Evolutionary conservation across 2,888 invertebrate species (phyloP).

Genomic region (Cephus spinipes): DNA sequence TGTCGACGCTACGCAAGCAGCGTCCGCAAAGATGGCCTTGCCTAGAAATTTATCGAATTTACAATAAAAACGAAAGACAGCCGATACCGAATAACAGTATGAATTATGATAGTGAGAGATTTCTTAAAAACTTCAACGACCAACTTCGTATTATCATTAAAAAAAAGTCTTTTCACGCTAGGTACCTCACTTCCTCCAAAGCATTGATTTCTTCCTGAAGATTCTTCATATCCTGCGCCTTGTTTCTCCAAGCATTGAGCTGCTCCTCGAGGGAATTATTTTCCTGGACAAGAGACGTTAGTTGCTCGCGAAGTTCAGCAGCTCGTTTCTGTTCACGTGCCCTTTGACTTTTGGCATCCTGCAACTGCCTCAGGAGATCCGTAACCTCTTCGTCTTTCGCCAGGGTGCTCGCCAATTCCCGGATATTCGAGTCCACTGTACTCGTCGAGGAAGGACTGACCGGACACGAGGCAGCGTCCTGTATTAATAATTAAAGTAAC

Average conservation of each 20-base stretch:
- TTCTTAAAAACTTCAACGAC: neutral
- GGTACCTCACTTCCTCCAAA: slow-evolving; percentile 86
- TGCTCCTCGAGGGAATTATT: slow-evolving; percentile 79
- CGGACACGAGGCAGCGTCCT: slow-evolving; percentile 33
- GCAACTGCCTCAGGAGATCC: slow-evolving; percentile 76
- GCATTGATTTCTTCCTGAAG: slow-evolving; percentile 87
- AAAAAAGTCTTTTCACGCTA: neutral
- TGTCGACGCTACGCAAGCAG: slow-evolving; percentile 78
- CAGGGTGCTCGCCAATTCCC: slow-evolving; percentile 33
- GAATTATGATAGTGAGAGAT: neutral
- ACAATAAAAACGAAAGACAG: neutral
- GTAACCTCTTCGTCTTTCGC: slow-evolving; percentile 64
- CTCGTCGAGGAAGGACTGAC: slow-evolving; percentile 3
- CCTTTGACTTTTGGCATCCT: slow-evolving; percentile 77
- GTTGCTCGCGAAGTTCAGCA: slow-evolving; percentile 82
- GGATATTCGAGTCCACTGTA: slow-evolving; percentile 2
- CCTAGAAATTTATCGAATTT: slow-evolving; percentile 65
- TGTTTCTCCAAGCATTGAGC: slow-evolving; percentile 73
- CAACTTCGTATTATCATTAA: slow-evolving; percentile 1
- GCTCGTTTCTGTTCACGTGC: slow-evolving; percentile 80
- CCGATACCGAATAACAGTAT: neutral
- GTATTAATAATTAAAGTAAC: neutral
- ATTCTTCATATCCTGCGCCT: slow-evolving; percentile 83
- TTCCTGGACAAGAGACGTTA: slow-evolving; percentile 78
- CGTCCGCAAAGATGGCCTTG: slow-evolving; percentile 87